phyloP scores from a whole-genome alignment of 2,113 vertebrate genomes.

The Delphinapterus leucas region DNA sequence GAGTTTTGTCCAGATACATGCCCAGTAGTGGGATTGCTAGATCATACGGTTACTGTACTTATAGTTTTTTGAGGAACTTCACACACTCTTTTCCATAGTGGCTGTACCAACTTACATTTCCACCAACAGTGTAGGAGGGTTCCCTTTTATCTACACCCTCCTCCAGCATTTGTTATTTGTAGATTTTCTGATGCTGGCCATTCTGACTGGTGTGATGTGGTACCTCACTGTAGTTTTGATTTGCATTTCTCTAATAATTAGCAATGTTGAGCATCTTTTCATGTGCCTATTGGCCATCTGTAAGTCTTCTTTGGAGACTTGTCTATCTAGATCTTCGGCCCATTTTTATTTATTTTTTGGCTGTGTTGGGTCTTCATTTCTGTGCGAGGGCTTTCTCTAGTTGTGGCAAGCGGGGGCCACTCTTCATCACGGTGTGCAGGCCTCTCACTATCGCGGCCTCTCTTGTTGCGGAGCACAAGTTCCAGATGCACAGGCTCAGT shows the following conservation, averaged over 20 bases:
- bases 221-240: background rate
- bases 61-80: background rate
- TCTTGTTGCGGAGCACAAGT: too few relatives aligned
- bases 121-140: background rate
- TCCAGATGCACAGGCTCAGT: too few relatives aligned
- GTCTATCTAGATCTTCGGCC: too few relatives aligned
- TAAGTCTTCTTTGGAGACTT: too few relatives aligned
- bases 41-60: background rate
- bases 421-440: too few relatives aligned
- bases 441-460: too few relatives aligned
- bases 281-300: too few relatives aligned
- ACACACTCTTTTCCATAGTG: background rate
- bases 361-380: too few relatives aligned
- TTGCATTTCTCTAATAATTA: background rate
- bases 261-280: background rate
- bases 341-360: too few relatives aligned
- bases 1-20: background rate
- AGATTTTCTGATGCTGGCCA: background rate
- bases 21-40: background rate
- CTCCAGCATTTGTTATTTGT: background rate
- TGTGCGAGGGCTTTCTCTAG: too few relatives aligned
- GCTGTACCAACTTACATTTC: background rate
- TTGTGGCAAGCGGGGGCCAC: too few relatives aligned
- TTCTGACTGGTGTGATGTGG: background rate
- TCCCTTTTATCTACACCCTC: background rate